phyloP scores from a whole-genome alignment of 1,140 invertebrate genomes.

The Drosophila seguyi region DNA sequence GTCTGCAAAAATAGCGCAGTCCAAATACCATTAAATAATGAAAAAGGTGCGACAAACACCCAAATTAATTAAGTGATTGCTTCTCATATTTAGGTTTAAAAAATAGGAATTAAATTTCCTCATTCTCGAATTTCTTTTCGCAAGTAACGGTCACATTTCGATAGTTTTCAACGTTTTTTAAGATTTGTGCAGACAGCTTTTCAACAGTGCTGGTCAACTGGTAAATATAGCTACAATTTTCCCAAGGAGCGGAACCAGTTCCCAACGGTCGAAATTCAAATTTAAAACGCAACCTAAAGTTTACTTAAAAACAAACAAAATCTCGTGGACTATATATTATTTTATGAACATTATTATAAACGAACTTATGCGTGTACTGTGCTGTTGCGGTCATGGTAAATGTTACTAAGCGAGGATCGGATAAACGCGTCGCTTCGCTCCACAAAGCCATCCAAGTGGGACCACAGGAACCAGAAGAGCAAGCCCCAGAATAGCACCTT shows the following conservation, averaged over 20 bases:
- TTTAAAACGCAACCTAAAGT: neutral
- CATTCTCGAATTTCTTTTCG: neutral
- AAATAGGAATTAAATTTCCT: too few relatives aligned
- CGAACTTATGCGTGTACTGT: slow-evolving; percentile 55
- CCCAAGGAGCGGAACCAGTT: neutral
- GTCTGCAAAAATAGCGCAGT: neutral
- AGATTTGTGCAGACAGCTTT: neutral
- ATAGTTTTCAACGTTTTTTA: neutral
- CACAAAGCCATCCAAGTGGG: slow-evolving; percentile 73
- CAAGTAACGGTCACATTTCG: neutral
- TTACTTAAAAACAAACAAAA: slow-evolving; percentile 40
- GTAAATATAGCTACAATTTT: neutral
- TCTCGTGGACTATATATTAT: slow-evolving; percentile 45
- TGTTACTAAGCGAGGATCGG: slow-evolving; percentile 57
- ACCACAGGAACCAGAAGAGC: slow-evolving; percentile 85
- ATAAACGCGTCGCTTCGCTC: slow-evolving; percentile 72
- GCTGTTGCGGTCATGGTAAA: slow-evolving; percentile 64
- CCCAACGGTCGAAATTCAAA: slow-evolving; percentile 3
- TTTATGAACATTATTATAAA: slow-evolving; percentile 39
- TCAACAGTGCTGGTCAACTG: neutral
- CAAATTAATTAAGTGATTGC: neutral
- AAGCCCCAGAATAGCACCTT: slow-evolving; percentile 82
- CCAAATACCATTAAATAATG: neutral
- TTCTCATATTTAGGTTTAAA: neutral
- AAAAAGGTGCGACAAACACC: neutral